These are phyloP conservation scores for Oligia strigilis DNA, from an alignment of 2,888 invertebrate genomes.

Conservation along the genomic window DNA sequence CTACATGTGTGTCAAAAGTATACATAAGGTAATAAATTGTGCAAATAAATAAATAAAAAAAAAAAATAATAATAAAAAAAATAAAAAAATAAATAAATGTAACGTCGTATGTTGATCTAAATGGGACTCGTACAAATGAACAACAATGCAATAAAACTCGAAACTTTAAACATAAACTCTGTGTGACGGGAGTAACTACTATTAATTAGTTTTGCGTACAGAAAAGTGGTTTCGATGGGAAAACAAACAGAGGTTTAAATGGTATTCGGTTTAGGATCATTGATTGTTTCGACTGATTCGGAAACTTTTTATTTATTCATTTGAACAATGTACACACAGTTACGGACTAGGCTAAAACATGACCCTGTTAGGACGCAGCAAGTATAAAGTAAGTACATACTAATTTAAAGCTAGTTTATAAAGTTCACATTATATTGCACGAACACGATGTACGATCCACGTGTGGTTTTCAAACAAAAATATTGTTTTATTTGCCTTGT, in stretches of 20 bases:
- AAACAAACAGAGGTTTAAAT: neutral
- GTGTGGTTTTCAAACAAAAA: neutral
- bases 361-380: neutral
- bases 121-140: neutral
- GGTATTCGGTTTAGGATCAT: neutral
- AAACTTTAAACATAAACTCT: slow-evolving; percentile 15
- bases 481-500: neutral
- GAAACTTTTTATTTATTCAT: neutral
- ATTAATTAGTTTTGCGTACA: neutral
- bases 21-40: too few relatives aligned
- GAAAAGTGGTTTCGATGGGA: neutral
- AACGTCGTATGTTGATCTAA: neutral
- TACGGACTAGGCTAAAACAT: neutral
- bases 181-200: neutral
- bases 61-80: too few relatives aligned
- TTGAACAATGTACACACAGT: neutral
- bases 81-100: too few relatives aligned
- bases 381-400: neutral
- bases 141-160: neutral
- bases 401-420: neutral
- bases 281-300: neutral
- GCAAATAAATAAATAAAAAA: too few relatives aligned
- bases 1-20: too few relatives aligned
- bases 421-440: neutral
- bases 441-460: neutral